These are phyloP conservation scores for Capreolus pygargus DNA, from an alignment of 2,113 vertebrate genomes.

Conservation along the genomic window DNA sequence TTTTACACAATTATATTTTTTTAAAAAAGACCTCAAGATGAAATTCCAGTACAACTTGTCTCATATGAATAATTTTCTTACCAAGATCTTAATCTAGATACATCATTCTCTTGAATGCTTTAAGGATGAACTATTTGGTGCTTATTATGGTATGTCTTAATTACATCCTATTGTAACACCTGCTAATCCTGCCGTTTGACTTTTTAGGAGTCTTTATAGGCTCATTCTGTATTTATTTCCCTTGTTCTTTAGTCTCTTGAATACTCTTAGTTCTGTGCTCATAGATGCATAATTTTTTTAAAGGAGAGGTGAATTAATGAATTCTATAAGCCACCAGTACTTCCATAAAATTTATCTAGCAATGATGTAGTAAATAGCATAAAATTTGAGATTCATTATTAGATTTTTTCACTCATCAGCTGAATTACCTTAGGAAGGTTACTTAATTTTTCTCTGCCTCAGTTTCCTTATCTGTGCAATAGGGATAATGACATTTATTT, in stretches of 20 bases:
- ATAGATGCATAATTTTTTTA: neutral
- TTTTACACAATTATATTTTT: neutral
- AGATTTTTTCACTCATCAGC: neutral
- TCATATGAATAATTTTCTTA: conserved; percentile 3
- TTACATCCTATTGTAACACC: neutral
- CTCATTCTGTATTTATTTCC: neutral
- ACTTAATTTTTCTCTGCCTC: neutral
- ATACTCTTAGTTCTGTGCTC: neutral
- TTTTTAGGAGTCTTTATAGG: neutral
- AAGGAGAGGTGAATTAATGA: neutral
- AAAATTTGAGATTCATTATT: neutral
- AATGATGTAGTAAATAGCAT: neutral
- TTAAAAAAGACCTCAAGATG: neutral
- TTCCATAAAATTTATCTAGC: neutral
- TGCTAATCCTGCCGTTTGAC: neutral
- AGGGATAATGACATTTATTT: neutral
- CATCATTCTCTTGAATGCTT: conserved; percentile 6
- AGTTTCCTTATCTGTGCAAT: neutral
- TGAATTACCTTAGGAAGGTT: neutral
- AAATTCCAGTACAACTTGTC: neutral
- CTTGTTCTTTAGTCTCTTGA: neutral
- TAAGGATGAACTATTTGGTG: neutral
- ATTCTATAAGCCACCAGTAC: neutral
- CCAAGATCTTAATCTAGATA: neutral
- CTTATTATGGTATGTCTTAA: neutral